Base-by-base conservation (phyloP, 1,140 invertebrate species). In the Aphaenogaster rudis region DNA sequence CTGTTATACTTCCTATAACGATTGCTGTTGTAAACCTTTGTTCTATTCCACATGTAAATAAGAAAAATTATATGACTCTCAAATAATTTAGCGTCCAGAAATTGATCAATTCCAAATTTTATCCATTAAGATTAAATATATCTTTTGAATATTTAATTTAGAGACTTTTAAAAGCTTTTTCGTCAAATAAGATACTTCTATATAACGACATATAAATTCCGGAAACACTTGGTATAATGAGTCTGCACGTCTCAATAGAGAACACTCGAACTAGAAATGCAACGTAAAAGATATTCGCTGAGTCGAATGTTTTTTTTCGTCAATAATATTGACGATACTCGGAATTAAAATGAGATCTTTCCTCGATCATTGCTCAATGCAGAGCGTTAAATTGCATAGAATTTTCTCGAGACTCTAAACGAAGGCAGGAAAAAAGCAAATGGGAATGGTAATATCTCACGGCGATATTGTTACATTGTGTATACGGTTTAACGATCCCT, bases 1-100 rank as follows among this genome's bases (percentile, higher is more conserved):
- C 74, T 88, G 59, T 77, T 59, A 54, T 61, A 66, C 50, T 86
- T 69, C 17, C 82, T 67, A 72, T 28, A 48, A 64, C 42, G 59
- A 61, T 3, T 59, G 67, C 52, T 33, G 11, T 36, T 54, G 13
- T 69, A 69, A 80, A 69, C 13, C 78, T 80, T 69, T 69, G 78
- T 80, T 69, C 36, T 39, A 67, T 54, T 63, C 9, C 28, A 11
- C 11, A 21, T 42, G 48, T 54, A 69, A 72, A 72, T 72, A 57
- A 28, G 39, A 57, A 15, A 82, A 82, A 45, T 48, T 33, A 39
- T 45, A 45, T 21, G 36, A 69, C 21, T 42, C n/a, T 42, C 9
- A 39, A 21, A 33, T 21, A 69, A 48, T n/a, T 9, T n/a, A 39
- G 17, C 7, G 4, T 17, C n/a, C n/a, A 5, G 8, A 36, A 39